Base-by-base conservation (phyloP, 2,888 invertebrate genomes). In the Troides aeacus region DNA sequence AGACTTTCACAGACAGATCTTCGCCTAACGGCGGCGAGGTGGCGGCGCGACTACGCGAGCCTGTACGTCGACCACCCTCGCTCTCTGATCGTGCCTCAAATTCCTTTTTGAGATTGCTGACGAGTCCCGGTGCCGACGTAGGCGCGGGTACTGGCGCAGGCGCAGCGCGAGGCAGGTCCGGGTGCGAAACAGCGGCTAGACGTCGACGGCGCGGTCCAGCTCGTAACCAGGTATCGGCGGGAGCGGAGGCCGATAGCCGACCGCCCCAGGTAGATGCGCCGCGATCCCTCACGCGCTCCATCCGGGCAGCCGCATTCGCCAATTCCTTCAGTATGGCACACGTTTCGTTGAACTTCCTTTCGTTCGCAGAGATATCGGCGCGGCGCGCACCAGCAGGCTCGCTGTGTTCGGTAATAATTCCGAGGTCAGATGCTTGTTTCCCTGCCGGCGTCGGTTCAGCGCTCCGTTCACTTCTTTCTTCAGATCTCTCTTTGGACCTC, bases 41-140 rank as follows among this genome's bases (percentile, higher is more conserved):
- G 62, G 60, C 68, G 66, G 71, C 64, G 62, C 81, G 80, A n/a
- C 74, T 70, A n/a, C 82, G 81, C 66, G 80, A 69, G 65, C 74
- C 77, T 64, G 75, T 67, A 58, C 82, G 81, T 56, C 80, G 81
- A 68, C 73, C 77, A 68, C 80, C 66, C 70, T 82, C 84, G 56
- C 73, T 75, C 79, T 85, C 87, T 62, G 85, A 85, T 71, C 86
- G 88, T 66, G 97, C 97, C 92, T 98, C 97, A 85, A 97, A 97
- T 85, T 97, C 97, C 84, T 96, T 96, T 87, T 97, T 97, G 77
- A 97, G 94, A 93, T 96, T 96, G 93, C 95, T 95, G 76, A 97
- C 97, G 84, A 96, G 95, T 42, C 97, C 97, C 60, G 80, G 66
- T 53, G 74, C 73, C 64, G 78, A 66, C 53, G 77, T 74, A 72